phyloP scores from a whole-genome alignment of 2,113 vertebrate genomes.

The Xerus inauris region DNA sequence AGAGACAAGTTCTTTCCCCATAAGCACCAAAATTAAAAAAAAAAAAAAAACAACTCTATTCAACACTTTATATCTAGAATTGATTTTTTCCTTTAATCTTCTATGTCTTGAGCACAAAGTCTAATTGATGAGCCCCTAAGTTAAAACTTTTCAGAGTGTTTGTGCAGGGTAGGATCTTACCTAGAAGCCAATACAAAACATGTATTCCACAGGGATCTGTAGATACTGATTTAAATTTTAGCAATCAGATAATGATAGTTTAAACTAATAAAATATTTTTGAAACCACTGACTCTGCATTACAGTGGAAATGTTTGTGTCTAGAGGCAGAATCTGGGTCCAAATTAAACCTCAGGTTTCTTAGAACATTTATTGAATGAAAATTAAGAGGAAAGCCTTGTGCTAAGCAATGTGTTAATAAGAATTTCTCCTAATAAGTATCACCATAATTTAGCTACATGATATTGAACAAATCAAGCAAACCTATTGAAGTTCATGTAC shows the following conservation, averaged over 20 bases:
- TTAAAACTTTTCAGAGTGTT: slow-evolving; percentile 58
- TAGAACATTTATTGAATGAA: not conserved
- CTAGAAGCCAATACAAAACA: not conserved
- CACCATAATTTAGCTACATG: not conserved
- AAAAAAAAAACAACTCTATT: not conserved
- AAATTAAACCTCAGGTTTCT: not conserved
- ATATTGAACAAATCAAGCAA: not conserved
- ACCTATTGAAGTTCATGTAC: not conserved
- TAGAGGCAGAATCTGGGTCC: not conserved
- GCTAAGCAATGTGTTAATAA: not conserved
- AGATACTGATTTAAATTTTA: not conserved
- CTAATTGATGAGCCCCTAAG: slow-evolving; percentile 11
- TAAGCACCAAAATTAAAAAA: not conserved
- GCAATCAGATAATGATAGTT: not conserved
- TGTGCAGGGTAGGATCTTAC: not conserved
- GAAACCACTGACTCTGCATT: not conserved
- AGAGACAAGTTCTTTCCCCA: not conserved
- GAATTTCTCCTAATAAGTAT: not conserved
- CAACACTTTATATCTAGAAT: slow-evolving; percentile 21
- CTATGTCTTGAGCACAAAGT: not conserved
- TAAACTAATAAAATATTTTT: slow-evolving; percentile 44
- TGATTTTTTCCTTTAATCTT: not conserved
- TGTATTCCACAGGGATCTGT: not conserved
- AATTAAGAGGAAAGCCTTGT: not conserved
- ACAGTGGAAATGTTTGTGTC: not conserved